Percentiles rank a stretch among this genome's conserved stretches.
Conservation (phyloP, 2,113 vertebrate genomes). For the Raja brachyura region DNA sequence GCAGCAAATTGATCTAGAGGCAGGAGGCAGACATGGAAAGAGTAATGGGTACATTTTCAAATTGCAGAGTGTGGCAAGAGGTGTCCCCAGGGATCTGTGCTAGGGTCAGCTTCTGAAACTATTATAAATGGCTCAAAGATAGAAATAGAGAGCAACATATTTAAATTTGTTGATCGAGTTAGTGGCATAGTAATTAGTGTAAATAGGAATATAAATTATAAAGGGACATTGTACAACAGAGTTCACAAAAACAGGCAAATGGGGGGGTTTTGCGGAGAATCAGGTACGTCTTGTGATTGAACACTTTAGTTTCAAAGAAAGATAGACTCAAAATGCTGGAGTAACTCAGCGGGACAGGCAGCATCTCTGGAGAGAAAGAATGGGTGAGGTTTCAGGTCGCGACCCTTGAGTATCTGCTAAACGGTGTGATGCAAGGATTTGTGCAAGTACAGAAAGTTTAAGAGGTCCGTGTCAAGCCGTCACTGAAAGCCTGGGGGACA, state of each 20-base stretch:
- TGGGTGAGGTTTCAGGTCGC: no score
- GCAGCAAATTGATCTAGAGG: no score
- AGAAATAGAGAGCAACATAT: not conserved
- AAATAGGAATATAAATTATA: not conserved
- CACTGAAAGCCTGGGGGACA: no score
- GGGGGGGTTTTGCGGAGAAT: not conserved
- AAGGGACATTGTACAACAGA: not conserved
- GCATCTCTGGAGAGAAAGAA: no score
- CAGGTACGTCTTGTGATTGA: not conserved
- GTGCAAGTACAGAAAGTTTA: no score
- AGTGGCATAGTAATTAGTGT: not conserved
- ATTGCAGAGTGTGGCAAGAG: no score
- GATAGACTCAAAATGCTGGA: not conserved
- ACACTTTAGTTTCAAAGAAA: not conserved
- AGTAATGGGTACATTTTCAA: no score
- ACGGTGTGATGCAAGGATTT: not conserved
- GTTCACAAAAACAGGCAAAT: not conserved
- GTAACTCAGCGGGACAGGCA: no score
- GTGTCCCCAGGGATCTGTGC: no score
- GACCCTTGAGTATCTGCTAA: not conserved
- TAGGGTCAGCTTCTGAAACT: no score
- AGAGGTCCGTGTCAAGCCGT: no score
- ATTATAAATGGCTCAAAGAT: not conserved
- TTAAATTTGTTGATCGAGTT: not conserved
- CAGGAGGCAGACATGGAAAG: no score